Evolutionary conservation across 2,888 invertebrate species (phyloP), one percentile per base, ranked within the genome.

Genomic region (Petrophora chlorosata): DNA sequence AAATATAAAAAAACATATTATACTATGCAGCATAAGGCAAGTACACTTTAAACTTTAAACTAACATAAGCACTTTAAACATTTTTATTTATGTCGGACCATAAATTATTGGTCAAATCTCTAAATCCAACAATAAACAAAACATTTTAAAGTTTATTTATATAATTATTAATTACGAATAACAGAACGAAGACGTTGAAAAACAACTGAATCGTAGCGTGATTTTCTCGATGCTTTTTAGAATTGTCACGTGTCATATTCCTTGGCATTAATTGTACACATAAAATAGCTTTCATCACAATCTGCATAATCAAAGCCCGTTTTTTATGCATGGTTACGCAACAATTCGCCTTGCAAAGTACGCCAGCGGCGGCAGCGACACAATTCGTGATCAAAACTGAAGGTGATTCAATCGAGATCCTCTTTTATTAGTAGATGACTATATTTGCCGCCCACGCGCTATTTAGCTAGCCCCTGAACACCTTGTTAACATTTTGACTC

Each of bases 381-480:
- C 44, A 61, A 61, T 56, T 59, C 60, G 61, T 59, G 70, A 70
- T 74, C 73, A 73, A 68, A 65, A 71, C 61, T 69, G 70, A 72
- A 79, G 76, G 73, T 79, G 78, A 82, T 77, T 75, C 76, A 79
- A 67, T 33, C 36, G 33, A 33, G 38, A 9, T 76, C 74, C 73
- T 78, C 77, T 74, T 79, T 71, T 79, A 79, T 81, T 79, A 78
- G 76, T 68, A 65, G 76, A 77, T 81, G 80, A 82, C 80, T 80
- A 68, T 74, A 74, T 73, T 61, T 61, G 52, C 63, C 73, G 60
- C 84, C 84, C 74, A 84, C 84, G 44, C 66, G 33, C 55, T 57
- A 59, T 70, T 73, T 67, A 70, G 12, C 41, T 15, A 19, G 49
- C 40, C 26, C 3, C 40, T 36, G 65, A 50, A 53, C 57, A 65